Conservation (phyloP, 1,140 invertebrate genomes). For the Bombus pyrosoma region DNA sequence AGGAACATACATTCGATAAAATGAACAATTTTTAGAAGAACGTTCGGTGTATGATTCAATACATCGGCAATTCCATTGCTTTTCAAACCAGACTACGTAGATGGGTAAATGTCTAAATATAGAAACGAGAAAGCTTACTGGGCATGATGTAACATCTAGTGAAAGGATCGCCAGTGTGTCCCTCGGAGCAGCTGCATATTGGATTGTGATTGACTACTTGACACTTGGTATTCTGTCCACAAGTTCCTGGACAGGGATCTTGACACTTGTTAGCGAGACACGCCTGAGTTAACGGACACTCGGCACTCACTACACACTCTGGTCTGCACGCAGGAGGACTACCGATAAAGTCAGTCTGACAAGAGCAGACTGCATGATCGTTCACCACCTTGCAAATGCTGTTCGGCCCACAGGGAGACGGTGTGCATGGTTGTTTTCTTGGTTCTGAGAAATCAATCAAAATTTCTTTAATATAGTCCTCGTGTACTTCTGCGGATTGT, state of each 20-base stretch:
- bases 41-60: no score
- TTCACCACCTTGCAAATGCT: constrained; percentile 80
- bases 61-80: no score
- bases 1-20: no score
- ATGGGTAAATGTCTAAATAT: neutral
- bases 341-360: constrained; percentile 85
- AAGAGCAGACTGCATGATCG: constrained; percentile 86
- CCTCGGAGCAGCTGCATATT: constrained; percentile 87
- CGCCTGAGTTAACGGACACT: constrained; percentile 85
- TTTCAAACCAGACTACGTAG: no score
- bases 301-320: constrained; percentile 86
- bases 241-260: constrained; percentile 88
- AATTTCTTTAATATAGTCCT: neutral
- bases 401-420: constrained; percentile 83
- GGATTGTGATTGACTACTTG: constrained; percentile 87
- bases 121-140: constrained; percentile 80
- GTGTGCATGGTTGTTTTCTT: constrained; percentile 80
- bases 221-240: constrained; percentile 87
- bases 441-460: constrained; percentile 49
- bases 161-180: constrained; percentile 91
- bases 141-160: constrained; percentile 85
- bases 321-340: constrained; percentile 86
- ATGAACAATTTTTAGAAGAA: no score
- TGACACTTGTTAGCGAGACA: constrained; percentile 86
- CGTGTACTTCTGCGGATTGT: neutral